Evolutionary conservation across 2,888 invertebrate genomes (phyloP).

Genomic region (Barypeithes pellucidus): DNA sequence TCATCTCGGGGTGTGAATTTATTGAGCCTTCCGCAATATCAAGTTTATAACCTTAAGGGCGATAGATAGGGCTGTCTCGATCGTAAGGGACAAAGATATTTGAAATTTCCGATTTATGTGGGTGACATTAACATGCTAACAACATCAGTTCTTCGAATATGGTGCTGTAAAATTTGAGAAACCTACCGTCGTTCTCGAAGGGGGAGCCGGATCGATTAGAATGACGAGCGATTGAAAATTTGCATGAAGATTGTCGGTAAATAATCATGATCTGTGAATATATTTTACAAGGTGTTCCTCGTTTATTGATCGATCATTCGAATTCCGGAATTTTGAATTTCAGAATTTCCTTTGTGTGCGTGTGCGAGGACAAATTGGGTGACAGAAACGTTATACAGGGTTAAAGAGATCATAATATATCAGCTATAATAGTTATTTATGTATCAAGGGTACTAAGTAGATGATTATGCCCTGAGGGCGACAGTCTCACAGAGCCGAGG

Average conservation of each 20-base stretch:
- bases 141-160: constrained; percentile 27
- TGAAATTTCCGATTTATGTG: constrained; percentile 45
- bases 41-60: constrained; percentile 45
- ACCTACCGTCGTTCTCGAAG: neutral
- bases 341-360: too few species aligned
- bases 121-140: constrained; percentile 43
- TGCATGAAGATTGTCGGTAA: neutral
- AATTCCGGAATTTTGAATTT: too few species aligned
- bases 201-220: constrained; percentile 3
- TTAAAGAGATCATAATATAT: too few species aligned
- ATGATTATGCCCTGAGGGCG: too few species aligned
- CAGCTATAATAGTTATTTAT: too few species aligned
- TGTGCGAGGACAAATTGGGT: too few species aligned
- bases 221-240: constrained; percentile 14
- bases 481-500: too few species aligned
- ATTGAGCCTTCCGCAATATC: constrained; percentile 49
- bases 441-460: too few species aligned
- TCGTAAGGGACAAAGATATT: constrained; percentile 34
- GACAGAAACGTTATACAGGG: too few species aligned
- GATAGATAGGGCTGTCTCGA: constrained; percentile 28
- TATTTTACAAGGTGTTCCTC: neutral
- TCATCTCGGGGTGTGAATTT: constrained; percentile 46
- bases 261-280: neutral
- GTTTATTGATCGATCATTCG: too few species aligned
- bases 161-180: constrained; percentile 25